A percentile compares a stretch with the other conserved stretches of the same genome.
These are phyloP conservation scores for Volucella inflata DNA, from an alignment of 2,888 invertebrate species.

Conservation along the genomic window DNA sequence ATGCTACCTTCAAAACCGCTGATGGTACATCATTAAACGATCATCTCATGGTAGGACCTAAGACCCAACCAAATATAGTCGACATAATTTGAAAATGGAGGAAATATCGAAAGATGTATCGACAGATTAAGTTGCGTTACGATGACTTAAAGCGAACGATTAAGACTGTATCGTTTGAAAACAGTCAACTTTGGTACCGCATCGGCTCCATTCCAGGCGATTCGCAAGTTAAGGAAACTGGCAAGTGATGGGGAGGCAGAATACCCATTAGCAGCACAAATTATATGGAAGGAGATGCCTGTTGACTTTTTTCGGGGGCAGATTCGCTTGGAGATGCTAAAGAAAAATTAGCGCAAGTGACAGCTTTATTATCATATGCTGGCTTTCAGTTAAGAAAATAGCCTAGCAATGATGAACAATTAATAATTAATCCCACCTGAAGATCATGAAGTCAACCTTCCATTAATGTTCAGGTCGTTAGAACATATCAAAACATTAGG, in stretches of 20 bases:
- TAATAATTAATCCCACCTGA: too few relatives aligned
- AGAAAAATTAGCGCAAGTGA: too few relatives aligned
- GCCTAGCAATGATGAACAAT: slow-evolving; percentile 6
- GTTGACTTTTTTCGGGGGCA: slow-evolving; percentile 9
- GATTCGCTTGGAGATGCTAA: too few relatives aligned
- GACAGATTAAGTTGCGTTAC: slow-evolving; percentile 22
- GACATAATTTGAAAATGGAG: slow-evolving; percentile 23
- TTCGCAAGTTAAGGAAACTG: too few relatives aligned
- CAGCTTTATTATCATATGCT: slow-evolving; percentile 13
- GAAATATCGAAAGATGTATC: slow-evolving; percentile 34
- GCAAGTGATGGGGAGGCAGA: slow-evolving; percentile 10
- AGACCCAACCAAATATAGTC: slow-evolving; percentile 22
- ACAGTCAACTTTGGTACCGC: slow-evolving; percentile 37
- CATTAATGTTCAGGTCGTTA: slow-evolving; percentile 5
- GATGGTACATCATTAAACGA: too few relatives aligned
- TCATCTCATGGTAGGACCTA: slow-evolving; percentile 29
- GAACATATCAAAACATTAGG: slow-evolving; percentile 25
- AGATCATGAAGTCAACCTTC: slow-evolving; percentile 17
- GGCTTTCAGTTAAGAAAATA: slow-evolving; percentile 26
- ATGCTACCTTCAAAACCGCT: too few relatives aligned
- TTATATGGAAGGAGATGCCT: slow-evolving; percentile 4
- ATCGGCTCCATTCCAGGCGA: too few relatives aligned
- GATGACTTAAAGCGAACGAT: slow-evolving; percentile 1
- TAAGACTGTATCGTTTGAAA: slow-evolving; percentile 11
- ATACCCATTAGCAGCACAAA: too few relatives aligned